Percentiles rank a stretch among this genome's conserved stretches.
Conservation (phyloP, 2,888 invertebrate species). For the Rhodophaea formosa region DNA sequence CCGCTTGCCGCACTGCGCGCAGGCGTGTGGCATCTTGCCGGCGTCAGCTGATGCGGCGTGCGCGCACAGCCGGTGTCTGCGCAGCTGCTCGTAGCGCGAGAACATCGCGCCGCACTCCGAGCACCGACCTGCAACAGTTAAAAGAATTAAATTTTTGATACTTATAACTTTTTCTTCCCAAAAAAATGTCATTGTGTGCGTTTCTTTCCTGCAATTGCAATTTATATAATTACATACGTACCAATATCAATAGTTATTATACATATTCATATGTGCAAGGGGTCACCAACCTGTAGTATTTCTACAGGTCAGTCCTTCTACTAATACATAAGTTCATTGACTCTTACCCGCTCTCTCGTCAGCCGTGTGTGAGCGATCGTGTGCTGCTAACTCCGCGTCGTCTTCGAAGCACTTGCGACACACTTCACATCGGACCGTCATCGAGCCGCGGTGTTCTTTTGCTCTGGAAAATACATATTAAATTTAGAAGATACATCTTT, state of each 20-base stretch:
- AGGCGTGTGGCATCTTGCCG: conserved; percentile 52
- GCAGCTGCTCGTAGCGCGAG: conserved; percentile 68
- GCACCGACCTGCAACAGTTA: conserved; percentile 53
- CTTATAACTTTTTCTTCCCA: too few relatives aligned
- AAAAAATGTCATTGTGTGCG: too few relatives aligned
- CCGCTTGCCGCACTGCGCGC: conserved; percentile 70
- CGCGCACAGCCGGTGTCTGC: conserved; percentile 56
- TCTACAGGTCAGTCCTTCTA: too few relatives aligned
- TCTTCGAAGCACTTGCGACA: conserved; percentile 75
- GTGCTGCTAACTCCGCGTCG: conserved; percentile 64
- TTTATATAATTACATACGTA: too few relatives aligned
- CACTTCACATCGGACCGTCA: conserved; percentile 76
- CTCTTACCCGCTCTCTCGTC: conserved; percentile 67
- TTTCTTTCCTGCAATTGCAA: too few relatives aligned
- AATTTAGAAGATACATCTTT: too few relatives aligned
- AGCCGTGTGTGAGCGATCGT: conserved; percentile 58
- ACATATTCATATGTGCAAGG: too few relatives aligned
- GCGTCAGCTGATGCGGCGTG: conserved; percentile 36
- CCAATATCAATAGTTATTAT: too few relatives aligned
- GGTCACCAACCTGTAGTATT: too few relatives aligned
- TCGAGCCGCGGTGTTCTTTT: conserved; percentile 66
- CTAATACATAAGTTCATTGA: too few relatives aligned
- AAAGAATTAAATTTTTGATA: background rate
- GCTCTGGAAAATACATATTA: conserved; percentile 41
- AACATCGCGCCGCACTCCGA: conserved; percentile 57